A percentile compares a stretch with the other conserved stretches of the same genome.
Conservation (phyloP, 2,888 invertebrate genomes). For the Zaprionus bogoriensis region DNA sequence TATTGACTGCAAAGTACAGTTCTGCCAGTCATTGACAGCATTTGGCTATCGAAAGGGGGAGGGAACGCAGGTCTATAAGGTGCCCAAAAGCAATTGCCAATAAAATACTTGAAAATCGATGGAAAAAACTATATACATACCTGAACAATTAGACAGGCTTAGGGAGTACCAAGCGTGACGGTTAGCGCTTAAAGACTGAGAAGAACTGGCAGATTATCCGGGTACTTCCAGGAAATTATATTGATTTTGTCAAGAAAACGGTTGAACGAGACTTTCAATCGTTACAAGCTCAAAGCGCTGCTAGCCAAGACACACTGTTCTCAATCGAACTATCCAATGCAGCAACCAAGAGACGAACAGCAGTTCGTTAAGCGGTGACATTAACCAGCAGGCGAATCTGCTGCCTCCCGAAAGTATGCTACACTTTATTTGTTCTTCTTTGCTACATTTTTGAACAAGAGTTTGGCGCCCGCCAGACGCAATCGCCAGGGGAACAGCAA, state of each 20-base stretch:
- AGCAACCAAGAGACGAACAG: background rate
- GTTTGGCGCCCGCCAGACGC: constrained; percentile 23
- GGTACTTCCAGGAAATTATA: constrained; percentile 6
- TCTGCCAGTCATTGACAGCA: constrained; percentile 5
- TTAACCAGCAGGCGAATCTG: background rate
- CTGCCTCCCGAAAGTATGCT: constrained; percentile 9
- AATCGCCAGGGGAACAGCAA: constrained; percentile 38
- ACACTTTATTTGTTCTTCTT: too few species aligned
- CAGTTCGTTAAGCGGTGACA: background rate
- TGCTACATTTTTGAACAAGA: constrained; percentile 37
- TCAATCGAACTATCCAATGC: background rate
- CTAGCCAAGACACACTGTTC: constrained; percentile 12
- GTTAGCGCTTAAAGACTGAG: constrained; percentile 16
- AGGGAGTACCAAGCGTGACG: constrained; percentile 3
- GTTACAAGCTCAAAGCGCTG: background rate
- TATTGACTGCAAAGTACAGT: constrained; percentile 1
- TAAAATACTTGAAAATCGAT: background rate
- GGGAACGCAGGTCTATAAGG: constrained; percentile 9
- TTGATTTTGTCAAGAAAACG: constrained; percentile 39
- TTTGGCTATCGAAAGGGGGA: background rate
- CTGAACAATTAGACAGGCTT: background rate
- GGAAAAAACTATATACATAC: constrained; percentile 15
- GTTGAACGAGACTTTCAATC: constrained; percentile 5
- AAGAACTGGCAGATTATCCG: constrained; percentile 10
- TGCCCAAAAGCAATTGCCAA: background rate